Conservation (phyloP, 23 tunicate genomes). For the Diplosoma virens region DNA sequence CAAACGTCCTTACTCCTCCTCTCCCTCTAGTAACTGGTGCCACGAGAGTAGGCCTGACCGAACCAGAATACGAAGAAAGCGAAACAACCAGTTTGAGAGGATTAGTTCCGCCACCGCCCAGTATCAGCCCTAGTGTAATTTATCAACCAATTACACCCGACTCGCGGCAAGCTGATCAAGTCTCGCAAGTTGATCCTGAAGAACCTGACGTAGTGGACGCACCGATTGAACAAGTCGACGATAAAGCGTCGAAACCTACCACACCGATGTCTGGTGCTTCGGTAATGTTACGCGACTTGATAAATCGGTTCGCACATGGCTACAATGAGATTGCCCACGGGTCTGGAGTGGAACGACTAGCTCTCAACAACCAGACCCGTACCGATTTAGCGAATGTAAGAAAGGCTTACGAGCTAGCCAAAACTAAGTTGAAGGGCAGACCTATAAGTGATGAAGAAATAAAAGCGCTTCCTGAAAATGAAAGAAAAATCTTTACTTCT, state of each 20-base stretch:
- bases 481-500: background rate
- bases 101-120: conserved; percentile 18
- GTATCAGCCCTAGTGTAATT: background rate
- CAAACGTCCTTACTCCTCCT: background rate
- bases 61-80: conserved; percentile 48
- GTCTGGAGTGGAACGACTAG: conserved; percentile 5
- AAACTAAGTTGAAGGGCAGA: conserved; percentile 15
- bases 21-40: background rate
- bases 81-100: conserved; percentile 25
- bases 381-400: conserved; percentile 16
- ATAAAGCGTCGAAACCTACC: background rate
- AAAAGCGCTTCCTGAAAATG: conserved; percentile 4
- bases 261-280: background rate
- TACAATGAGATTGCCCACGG: conserved; percentile 41
- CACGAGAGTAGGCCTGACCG: conserved; percentile 16
- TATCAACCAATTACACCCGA: background rate
- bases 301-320: conserved; percentile 9
- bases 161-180: background rate
- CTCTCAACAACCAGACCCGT: conserved; percentile 3
- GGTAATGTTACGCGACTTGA: conserved; percentile 16
- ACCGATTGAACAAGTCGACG: background rate
- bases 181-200: background rate
- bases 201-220: background rate
- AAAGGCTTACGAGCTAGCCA: conserved; percentile 50
- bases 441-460: conserved; percentile 31